Evolutionary conservation across 2,113 vertebrate genomes (phyloP).

Genomic region (Upupa epops): DNA sequence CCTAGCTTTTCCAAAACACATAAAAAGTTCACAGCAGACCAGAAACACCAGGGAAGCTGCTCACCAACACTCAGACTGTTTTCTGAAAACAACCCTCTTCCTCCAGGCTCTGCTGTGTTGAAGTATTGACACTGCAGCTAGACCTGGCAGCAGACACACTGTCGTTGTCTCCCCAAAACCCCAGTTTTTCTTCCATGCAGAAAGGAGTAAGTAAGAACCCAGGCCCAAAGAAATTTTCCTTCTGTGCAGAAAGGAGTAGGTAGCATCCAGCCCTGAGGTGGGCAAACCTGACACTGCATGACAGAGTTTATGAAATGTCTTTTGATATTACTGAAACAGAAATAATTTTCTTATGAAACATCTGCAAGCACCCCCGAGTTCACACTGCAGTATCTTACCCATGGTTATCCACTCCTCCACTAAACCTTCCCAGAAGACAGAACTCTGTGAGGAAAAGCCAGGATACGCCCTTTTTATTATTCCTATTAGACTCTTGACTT

Average conservation of each 20-base stretch:
- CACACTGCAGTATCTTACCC: background rate
- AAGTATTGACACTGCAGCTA: background rate
- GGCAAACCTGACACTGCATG: background rate
- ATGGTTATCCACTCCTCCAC: background rate
- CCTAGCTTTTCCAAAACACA: no score
- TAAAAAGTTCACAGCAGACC: no score
- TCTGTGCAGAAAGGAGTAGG: background rate
- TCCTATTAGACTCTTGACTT: background rate
- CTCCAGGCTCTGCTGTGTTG: no score
- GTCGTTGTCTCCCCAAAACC: background rate
- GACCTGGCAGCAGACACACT: background rate
- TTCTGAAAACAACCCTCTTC: no score
- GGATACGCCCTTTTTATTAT: background rate
- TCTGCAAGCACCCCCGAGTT: background rate
- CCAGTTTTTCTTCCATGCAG: background rate
- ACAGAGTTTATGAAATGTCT: background rate
- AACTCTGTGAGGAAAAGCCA: background rate
- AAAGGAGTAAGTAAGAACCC: background rate
- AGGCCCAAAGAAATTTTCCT: no score
- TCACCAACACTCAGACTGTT: background rate
- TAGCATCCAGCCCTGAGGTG: background rate
- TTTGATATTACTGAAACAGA: background rate
- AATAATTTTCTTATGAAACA: background rate
- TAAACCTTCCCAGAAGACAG: background rate
- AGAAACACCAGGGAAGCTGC: background rate